Evolutionary conservation across 1,140 invertebrate species (phyloP).

Genomic region (Acyrthosiphon pisum): DNA sequence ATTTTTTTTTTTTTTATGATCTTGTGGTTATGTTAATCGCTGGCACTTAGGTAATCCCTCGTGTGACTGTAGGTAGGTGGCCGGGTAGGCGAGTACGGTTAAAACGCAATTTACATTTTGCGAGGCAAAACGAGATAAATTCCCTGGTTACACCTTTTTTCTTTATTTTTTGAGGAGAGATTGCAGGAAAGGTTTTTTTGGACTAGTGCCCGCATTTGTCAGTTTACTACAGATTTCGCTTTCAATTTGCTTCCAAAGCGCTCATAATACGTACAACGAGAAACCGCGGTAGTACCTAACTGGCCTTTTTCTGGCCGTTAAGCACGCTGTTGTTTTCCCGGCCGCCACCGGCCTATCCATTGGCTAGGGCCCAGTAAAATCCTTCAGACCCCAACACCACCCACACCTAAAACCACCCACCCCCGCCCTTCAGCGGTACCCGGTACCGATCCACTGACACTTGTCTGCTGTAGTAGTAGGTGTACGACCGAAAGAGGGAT

Average conservation of each 20-base stretch:
- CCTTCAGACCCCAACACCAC: background rate
- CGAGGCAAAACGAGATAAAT: conserved; percentile 45
- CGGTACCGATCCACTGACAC: background rate
- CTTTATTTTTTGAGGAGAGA: background rate
- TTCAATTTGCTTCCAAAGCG: conserved; percentile 54
- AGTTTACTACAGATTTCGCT: conserved; percentile 52
- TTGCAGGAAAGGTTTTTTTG: conserved; percentile 32
- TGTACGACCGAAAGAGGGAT: background rate
- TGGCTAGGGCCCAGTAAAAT: conserved; percentile 42
- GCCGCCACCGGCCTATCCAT: background rate
- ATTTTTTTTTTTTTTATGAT: conserved; percentile 21
- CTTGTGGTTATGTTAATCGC: conserved; percentile 19
- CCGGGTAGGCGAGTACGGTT: background rate
- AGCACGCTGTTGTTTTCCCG: conserved; percentile 44
- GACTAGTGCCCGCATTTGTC: conserved; percentile 50
- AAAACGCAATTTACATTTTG: conserved; percentile 46
- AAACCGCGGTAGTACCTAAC: background rate
- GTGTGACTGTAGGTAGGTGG: background rate
- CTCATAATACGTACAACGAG: conserved; percentile 33
- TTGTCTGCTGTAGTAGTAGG: background rate
- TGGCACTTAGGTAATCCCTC: conserved; percentile 41
- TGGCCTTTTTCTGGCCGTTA: conserved; percentile 52
- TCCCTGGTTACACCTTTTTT: conserved; percentile 49
- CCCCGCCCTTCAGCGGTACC: background rate
- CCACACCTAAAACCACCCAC: background rate